phyloP scores from a whole-genome alignment of 2,113 vertebrate species.

The Isichthys henryi region DNA sequence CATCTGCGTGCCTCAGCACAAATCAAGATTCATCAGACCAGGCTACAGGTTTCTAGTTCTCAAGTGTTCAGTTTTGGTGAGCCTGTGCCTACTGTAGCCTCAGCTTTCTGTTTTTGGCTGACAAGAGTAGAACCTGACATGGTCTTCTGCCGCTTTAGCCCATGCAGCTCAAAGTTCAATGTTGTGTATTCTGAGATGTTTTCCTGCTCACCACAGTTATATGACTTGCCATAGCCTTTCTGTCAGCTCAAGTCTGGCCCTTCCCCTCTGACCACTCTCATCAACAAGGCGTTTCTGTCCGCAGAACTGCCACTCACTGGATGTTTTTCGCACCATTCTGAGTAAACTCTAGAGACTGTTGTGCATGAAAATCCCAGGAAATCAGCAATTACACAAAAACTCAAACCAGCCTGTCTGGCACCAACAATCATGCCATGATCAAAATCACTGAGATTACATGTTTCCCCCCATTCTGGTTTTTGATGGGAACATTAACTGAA shows the following conservation, averaged over 20 bases:
- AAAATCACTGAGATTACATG: background rate
- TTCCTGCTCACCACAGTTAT: background rate
- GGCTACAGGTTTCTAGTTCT: background rate
- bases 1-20: background rate
- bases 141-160: background rate
- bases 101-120: background rate
- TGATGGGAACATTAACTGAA: background rate
- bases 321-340: background rate
- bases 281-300: background rate
- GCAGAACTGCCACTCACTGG: background rate
- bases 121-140: background rate
- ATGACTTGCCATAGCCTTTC: background rate
- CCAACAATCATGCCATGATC: background rate
- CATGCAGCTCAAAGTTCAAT: background rate
- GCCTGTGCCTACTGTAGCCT: background rate
- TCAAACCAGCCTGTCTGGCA: background rate
- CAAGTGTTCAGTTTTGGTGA: background rate
- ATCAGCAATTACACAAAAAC: background rate
- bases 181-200: background rate
- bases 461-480: background rate
- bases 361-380: background rate
- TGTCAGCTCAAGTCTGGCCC: background rate
- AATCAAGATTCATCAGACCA: background rate
- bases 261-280: background rate
- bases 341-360: background rate